phyloP scores from a whole-genome alignment of 1,140 invertebrate genomes.

The Belonocnema kinseyi region DNA sequence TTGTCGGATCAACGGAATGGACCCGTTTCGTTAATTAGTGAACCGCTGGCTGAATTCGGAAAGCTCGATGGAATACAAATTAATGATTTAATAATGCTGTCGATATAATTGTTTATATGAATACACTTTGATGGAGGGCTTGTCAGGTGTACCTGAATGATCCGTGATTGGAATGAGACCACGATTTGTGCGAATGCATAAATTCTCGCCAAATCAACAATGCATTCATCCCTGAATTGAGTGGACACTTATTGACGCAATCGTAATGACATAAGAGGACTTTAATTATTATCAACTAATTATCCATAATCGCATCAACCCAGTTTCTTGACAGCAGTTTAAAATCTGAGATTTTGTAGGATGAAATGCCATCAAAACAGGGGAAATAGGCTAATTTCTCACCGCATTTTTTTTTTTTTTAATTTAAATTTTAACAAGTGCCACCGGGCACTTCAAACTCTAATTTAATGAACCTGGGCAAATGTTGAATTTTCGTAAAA shows the following conservation, averaged over 20 bases:
- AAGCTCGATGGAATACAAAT: conserved; percentile 30
- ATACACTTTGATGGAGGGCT: conserved; percentile 64
- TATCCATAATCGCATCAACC: too few relatives aligned
- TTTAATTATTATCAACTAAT: background rate
- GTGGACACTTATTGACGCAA: conserved; percentile 22
- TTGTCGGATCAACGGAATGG: conserved; percentile 16
- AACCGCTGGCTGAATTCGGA: background rate
- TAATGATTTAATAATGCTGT: conserved; percentile 56
- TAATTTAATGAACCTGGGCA: too few relatives aligned
- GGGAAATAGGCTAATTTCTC: too few relatives aligned
- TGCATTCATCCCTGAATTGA: conserved; percentile 61
- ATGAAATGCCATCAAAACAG: too few relatives aligned
- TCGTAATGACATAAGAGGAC: conserved; percentile 1
- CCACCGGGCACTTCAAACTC: too few relatives aligned
- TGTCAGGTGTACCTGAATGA: conserved; percentile 61
- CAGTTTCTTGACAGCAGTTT: too few relatives aligned
- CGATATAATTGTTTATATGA: conserved; percentile 68
- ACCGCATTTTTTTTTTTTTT: too few relatives aligned
- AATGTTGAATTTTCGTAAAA: too few relatives aligned
- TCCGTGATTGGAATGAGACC: conserved; percentile 64
- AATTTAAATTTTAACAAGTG: too few relatives aligned
- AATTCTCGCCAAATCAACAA: conserved; percentile 64
- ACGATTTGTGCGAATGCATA: conserved; percentile 55
- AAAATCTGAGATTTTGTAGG: too few relatives aligned
- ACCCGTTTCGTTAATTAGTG: conserved; percentile 18